Base-by-base conservation (phyloP, 2,888 invertebrate species). In the Tyria jacobaeae region DNA sequence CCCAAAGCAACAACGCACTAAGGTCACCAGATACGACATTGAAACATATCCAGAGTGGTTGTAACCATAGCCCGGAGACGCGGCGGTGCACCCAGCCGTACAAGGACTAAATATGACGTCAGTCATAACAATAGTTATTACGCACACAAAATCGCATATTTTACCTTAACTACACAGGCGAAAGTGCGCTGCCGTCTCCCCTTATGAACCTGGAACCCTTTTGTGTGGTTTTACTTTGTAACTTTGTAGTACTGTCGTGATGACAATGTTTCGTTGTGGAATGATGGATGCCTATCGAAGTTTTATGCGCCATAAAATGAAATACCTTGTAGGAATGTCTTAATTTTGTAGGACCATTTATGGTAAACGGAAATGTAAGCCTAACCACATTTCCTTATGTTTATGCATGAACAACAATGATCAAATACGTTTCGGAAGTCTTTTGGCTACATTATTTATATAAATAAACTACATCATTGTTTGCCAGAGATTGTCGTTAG, bases 31-130 rank as follows among this genome's bases (percentile, higher is more conserved):
- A 75, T 75, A 73, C 77, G 87, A 87, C 92, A 89, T 87, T 91
- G 92, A 91, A 92, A 91, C 82, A 77, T 84, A 89, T 90, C 88
- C 88, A 75, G 80, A 88, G 89, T 88, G 83, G 90, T 87, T 89
- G 91, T 90, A 92, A 90, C 88, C 87, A 81, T 87, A 94, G 84
- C 87, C 89, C 79, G 88, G 86, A 86, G 90, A 89, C 89, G 88
- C 86, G 87, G 83, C 85, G 82, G 77, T 72, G 87, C 91, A 90
- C 80, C 91, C 80, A 82, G 86, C 89, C 91, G 89, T 90, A 84
- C 92, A 94, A 94, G 94, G 94, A 87, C 94, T 87, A 78, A 37
- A 67, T 73, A 71, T 88, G 84, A 88, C 89, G 88, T 90, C 89
- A 90, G 78, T 67, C 73, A 67, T 82, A 78, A 75, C 85, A 84